phyloP scores from a whole-genome alignment of 2,888 invertebrate species.

The Nemapogon koenigi region DNA sequence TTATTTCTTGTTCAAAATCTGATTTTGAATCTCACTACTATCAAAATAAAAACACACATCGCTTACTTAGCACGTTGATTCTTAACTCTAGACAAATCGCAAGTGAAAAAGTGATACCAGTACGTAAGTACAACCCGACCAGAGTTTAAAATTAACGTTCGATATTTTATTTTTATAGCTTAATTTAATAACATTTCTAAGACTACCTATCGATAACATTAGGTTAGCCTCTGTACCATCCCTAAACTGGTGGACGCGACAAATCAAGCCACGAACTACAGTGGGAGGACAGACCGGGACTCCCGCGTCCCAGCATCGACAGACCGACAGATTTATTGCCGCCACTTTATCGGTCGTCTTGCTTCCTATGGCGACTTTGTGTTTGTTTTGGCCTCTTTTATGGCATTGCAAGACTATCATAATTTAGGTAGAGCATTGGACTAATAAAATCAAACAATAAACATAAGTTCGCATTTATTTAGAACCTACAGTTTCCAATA shows the following conservation, averaged over 20 bases:
- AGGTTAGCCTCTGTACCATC: not conserved
- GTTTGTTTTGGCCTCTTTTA: slow-evolving; percentile 13
- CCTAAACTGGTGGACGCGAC: slow-evolving; percentile 42
- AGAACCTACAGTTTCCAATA: no score
- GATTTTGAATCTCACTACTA: no score
- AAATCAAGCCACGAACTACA: slow-evolving; percentile 55
- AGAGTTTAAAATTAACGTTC: no score
- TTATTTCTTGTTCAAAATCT: no score
- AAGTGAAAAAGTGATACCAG: no score
- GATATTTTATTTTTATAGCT: no score
- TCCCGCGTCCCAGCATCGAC: slow-evolving; percentile 53
- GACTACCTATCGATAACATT: slow-evolving; percentile 17
- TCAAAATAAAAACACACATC: no score
- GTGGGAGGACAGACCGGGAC: slow-evolving; percentile 27
- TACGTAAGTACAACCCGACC: no score
- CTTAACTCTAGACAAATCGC: no score
- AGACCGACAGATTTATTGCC: slow-evolving; percentile 54
- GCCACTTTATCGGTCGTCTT: slow-evolving; percentile 9
- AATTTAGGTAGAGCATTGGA: slow-evolving; percentile 2
- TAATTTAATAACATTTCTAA: no score
- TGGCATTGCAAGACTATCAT: slow-evolving; percentile 10
- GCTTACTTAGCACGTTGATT: no score
- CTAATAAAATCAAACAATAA: not conserved
- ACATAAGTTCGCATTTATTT: no score
- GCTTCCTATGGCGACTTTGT: slow-evolving; percentile 9